Evolutionary conservation across 2,113 vertebrate species (phyloP).

Genomic region (Pachyramphus minor): DNA sequence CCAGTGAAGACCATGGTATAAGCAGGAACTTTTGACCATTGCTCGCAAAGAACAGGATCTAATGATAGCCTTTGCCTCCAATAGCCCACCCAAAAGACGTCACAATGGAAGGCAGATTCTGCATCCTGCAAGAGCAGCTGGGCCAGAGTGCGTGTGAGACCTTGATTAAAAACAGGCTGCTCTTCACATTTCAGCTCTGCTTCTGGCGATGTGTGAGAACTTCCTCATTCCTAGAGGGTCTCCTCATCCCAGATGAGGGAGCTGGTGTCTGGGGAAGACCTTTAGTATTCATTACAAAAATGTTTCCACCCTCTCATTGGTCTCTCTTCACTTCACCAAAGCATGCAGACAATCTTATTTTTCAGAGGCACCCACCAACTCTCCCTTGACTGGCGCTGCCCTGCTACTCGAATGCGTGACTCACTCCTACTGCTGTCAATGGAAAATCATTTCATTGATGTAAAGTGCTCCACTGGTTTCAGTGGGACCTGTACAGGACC

Average conservation of each 20-base stretch:
- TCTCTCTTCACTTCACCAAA: conserved; percentile 15
- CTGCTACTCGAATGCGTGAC: not conserved
- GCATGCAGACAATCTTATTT: not conserved
- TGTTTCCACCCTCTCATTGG: not conserved
- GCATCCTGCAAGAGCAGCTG: not conserved
- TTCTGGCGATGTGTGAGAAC: not conserved
- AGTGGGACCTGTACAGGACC: not conserved
- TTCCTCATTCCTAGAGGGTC: conserved; percentile 55
- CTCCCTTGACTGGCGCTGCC: not conserved
- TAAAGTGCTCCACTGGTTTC: not conserved
- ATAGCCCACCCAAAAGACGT: not conserved
- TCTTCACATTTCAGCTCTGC: conserved; percentile 15
- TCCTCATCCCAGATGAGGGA: conserved; percentile 60
- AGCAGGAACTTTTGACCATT: not conserved
- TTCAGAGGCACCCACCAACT: conserved; percentile 18
- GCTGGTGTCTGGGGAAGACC: conserved; percentile 56
- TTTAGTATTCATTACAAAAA: conserved; percentile 37
- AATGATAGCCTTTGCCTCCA: not conserved
- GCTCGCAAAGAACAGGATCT: not conserved
- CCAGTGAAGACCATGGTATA: not conserved
- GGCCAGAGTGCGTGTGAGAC: conserved; percentile 15
- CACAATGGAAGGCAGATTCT: not conserved
- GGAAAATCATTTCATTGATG: not conserved
- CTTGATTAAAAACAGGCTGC: conserved; percentile 53
- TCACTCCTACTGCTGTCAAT: not conserved